Conservation (phyloP, 2,888 invertebrate genomes). For the Leptinotarsa haldemani region DNA sequence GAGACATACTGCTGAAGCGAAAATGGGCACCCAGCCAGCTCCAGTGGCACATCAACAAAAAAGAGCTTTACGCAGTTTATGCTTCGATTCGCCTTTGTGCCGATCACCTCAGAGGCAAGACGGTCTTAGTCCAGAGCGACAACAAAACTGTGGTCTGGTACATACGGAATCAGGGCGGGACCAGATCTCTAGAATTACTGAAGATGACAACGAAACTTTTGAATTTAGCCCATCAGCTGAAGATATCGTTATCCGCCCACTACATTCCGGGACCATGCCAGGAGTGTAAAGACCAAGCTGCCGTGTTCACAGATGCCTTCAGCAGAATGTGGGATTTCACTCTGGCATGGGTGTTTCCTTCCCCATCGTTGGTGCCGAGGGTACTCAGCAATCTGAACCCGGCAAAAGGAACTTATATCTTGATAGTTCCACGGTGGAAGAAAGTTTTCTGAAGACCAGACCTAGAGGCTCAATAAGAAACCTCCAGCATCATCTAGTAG, state of each 20-base stretch:
- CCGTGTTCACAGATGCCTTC: slow-evolving; percentile 44
- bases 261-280: slow-evolving; percentile 41
- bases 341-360: slow-evolving; percentile 54
- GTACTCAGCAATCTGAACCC: slow-evolving; percentile 51
- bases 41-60: slow-evolving; percentile 45
- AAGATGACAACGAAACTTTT: slow-evolving; percentile 25
- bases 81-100: slow-evolving; percentile 19
- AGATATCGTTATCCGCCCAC: slow-evolving; percentile 33
- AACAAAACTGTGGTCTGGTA: slow-evolving; percentile 44
- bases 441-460: slow-evolving; percentile 56
- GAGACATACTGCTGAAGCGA: slow-evolving; percentile 19
- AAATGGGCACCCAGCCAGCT: slow-evolving; percentile 32
- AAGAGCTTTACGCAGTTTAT: slow-evolving; percentile 36
- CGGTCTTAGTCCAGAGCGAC: slow-evolving; percentile 43
- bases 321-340: slow-evolving; percentile 42
- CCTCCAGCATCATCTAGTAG: slow-evolving; percentile 40
- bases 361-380: slow-evolving; percentile 51
- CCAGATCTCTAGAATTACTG: slow-evolving; percentile 31
- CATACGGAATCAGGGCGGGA: slow-evolving; percentile 43
- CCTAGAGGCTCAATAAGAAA: slow-evolving; percentile 45
- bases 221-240: slow-evolving; percentile 26
- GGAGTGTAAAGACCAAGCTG: slow-evolving; percentile 29
- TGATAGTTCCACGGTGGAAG: slow-evolving; percentile 49
- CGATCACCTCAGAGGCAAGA: slow-evolving; percentile 19
- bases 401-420: slow-evolving; percentile 47